These are phyloP conservation scores for Eueremaeus valkanovi DNA, from an alignment of 2,888 invertebrate genomes.

Conservation along the genomic window DNA sequence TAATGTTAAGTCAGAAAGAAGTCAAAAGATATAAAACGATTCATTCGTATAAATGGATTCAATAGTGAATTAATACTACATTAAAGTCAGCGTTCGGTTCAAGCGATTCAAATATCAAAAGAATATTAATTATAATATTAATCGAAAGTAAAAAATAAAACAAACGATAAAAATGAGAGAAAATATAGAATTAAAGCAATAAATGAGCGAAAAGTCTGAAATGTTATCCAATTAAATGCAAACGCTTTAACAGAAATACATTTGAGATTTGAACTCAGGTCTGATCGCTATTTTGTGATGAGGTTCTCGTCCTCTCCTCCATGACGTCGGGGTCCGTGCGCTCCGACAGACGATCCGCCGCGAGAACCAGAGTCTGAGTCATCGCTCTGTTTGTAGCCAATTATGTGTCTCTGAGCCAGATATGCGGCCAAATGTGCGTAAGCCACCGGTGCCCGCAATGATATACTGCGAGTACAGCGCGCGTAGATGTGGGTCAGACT, in stretches of 20 bases:
- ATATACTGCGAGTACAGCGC: constrained; percentile 48
- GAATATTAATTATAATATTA: too few species aligned
- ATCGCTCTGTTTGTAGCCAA: constrained; percentile 22
- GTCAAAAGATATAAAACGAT: too few species aligned
- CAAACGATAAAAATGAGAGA: background rate
- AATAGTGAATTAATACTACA: too few species aligned
- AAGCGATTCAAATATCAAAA: too few species aligned
- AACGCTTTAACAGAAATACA: constrained; percentile 32
- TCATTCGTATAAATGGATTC: too few species aligned
- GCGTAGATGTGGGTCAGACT: constrained; percentile 48
- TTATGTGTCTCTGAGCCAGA: constrained; percentile 43
- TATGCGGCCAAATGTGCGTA: constrained; percentile 46
- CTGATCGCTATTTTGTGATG: background rate
- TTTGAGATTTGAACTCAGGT: background rate
- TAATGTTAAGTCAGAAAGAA: too few species aligned
- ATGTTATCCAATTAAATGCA: background rate
- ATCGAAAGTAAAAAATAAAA: too few species aligned
- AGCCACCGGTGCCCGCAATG: constrained; percentile 50
- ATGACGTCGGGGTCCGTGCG: background rate
- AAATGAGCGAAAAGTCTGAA: background rate
- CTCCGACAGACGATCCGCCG: background rate
- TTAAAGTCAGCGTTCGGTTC: too few species aligned
- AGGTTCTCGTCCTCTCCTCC: background rate
- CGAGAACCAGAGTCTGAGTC: background rate
- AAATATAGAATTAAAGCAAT: background rate